Percentiles rank a stretch among this genome's conserved stretches.
Evolutionary conservation across 1,140 invertebrate genomes (phyloP).

Genomic region (Goniozus legneri): DNA sequence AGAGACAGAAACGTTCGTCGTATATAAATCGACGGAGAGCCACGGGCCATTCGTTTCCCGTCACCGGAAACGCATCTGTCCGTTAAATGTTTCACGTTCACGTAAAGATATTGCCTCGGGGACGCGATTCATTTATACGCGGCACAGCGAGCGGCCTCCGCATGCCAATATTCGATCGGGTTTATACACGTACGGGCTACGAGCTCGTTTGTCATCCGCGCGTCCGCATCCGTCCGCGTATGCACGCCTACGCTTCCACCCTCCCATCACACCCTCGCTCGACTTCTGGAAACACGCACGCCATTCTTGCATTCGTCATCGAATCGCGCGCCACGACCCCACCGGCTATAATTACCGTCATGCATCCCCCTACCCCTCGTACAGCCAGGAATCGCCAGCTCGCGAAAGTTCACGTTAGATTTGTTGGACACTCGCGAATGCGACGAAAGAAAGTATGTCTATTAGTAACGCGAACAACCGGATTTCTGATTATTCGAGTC

Average conservation of each 20-base stretch:
- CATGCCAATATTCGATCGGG: conserved; percentile 50
- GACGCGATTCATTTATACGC: conserved; percentile 50
- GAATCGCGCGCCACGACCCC: conserved; percentile 6
- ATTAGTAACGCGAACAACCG: too few species aligned
- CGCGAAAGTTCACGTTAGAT: background rate
- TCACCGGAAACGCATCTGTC: conserved; percentile 45
- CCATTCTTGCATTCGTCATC: conserved; percentile 22
- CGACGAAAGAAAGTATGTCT: background rate
- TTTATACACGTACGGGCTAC: too few species aligned
- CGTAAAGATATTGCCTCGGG: conserved; percentile 41
- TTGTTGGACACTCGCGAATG: background rate
- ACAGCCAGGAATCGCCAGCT: too few species aligned
- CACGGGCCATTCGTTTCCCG: conserved; percentile 41
- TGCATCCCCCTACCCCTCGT: background rate
- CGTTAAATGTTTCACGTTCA: conserved; percentile 51
- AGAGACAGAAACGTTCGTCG: conserved; percentile 34
- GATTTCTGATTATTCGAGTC: too few species aligned
- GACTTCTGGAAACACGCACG: background rate
- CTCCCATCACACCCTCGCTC: background rate
- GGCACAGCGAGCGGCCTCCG: conserved; percentile 24
- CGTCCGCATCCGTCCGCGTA: background rate
- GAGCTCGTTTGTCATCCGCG: conserved; percentile 45
- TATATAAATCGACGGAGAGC: conserved; percentile 45
- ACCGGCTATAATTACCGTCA: background rate
- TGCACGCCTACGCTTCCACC: background rate